Conservation (phyloP, 1,140 invertebrate genomes). For the Panulirus ornatus region DNA sequence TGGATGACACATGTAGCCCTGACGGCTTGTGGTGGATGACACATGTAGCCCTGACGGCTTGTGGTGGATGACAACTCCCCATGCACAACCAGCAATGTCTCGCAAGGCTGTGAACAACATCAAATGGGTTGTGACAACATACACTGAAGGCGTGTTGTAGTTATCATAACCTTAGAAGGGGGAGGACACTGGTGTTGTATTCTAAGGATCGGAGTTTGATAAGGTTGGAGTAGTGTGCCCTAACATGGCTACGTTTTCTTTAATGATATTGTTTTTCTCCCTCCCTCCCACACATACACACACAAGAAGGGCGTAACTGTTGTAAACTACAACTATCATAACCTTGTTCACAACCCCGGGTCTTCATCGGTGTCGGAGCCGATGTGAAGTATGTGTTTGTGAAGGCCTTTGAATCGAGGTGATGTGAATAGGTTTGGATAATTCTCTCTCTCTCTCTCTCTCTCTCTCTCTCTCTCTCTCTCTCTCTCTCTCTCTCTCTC, state of each 20-base stretch:
- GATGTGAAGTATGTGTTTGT: background rate
- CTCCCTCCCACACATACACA: background rate
- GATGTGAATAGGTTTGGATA: background rate
- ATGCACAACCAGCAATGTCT: too few relatives aligned
- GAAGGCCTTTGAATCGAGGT: background rate
- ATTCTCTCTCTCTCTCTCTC: constrained; percentile 8
- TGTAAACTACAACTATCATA: background rate
- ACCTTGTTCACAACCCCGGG: background rate
- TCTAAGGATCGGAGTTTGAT: background rate
- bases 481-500: background rate
- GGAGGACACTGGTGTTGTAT: too few relatives aligned
- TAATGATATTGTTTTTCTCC: background rate
- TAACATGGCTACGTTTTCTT: background rate
- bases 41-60: too few relatives aligned
- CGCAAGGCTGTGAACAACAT: too few relatives aligned
- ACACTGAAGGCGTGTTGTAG: too few relatives aligned
- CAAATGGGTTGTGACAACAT: too few relatives aligned
- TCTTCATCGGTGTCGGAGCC: background rate
- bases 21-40: too few relatives aligned
- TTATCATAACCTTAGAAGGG: too few relatives aligned
- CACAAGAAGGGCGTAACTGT: background rate
- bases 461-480: constrained; percentile 7
- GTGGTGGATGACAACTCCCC: too few relatives aligned
- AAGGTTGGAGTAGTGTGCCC: background rate
- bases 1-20: too few relatives aligned